A percentile compares a stretch with the other conserved stretches of the same genome.
phyloP scores from a whole-genome alignment of 2,797 vertebrate species.

The Lemur catta region DNA sequence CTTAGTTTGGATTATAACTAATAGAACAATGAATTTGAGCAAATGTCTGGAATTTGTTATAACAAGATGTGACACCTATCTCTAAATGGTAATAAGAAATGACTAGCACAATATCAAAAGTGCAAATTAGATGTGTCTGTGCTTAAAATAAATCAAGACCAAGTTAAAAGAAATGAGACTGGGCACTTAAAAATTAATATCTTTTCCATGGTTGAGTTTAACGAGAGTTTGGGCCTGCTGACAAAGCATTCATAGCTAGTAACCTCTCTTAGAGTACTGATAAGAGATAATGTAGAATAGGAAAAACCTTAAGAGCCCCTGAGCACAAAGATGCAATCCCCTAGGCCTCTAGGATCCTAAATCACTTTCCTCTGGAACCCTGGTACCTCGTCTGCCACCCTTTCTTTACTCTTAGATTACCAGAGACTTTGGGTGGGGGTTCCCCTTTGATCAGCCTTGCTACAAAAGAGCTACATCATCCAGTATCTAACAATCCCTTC shows the following conservation, averaged over 20 bases:
- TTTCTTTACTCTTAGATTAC: not conserved
- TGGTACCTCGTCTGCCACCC: not conserved
- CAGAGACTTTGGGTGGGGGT: not conserved
- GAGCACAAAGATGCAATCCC: not conserved
- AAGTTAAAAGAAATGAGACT: conserved; percentile 16
- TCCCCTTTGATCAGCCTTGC: not conserved
- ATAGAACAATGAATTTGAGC: not conserved
- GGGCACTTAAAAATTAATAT: not conserved
- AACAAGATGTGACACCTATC: not conserved
- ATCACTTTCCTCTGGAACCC: not conserved
- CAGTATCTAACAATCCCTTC: not conserved
- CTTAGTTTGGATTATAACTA: not conserved
- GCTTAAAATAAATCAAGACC: conserved; percentile 37
- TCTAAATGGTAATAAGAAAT: not conserved
- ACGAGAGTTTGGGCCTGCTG: not conserved
- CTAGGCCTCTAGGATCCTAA: not conserved
- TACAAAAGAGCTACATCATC: not conserved
- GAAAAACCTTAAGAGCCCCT: not conserved
- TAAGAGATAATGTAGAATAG: not conserved
- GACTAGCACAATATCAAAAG: conserved; percentile 11
- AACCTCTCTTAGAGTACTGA: not conserved
- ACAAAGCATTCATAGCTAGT: not conserved
- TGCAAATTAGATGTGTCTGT: not conserved
- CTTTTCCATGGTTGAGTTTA: not conserved
- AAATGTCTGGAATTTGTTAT: conserved; percentile 28